Percentiles rank a stretch among this genome's conserved stretches.
Evolutionary conservation across 2,113 vertebrate genomes (phyloP).

Genomic region (Patagioenas fasciata): DNA sequence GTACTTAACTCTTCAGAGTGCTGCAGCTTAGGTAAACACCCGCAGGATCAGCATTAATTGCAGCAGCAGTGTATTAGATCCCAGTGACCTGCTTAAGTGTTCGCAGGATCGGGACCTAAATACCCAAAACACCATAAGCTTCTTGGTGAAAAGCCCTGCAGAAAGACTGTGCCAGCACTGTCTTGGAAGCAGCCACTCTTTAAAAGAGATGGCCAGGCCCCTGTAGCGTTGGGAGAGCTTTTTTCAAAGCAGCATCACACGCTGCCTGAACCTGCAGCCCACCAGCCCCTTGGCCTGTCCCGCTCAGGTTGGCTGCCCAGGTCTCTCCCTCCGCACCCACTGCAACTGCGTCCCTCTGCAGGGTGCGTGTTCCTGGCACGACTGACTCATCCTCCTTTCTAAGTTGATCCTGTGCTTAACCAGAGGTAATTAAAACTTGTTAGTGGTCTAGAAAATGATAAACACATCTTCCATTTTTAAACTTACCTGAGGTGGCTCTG

Average conservation of each 20-base stretch:
- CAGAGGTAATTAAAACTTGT: background rate
- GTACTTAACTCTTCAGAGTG: background rate
- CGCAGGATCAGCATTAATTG: background rate
- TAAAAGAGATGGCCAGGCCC: background rate
- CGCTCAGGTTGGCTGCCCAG: background rate
- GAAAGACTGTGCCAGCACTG: background rate
- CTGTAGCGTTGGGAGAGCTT: background rate
- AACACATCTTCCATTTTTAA: constrained; percentile 16
- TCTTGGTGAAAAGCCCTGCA: background rate
- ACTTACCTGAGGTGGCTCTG: background rate
- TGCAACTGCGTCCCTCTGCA: background rate
- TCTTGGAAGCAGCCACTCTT: background rate
- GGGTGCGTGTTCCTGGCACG: background rate
- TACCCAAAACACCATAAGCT: background rate
- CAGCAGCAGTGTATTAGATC: background rate
- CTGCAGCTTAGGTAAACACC: background rate
- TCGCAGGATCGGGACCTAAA: background rate
- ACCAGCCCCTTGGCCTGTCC: background rate
- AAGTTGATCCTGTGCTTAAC: background rate
- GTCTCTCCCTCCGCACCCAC: background rate
- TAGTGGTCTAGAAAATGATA: background rate
- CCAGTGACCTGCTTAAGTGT: background rate
- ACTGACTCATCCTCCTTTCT: constrained; percentile 11
- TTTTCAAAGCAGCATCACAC: background rate
- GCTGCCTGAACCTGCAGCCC: background rate